A percentile compares a stretch with the other conserved stretches of the same genome.
Conservation (phyloP, 2,113 vertebrate species). For the Nothobranchius furzeri region DNA sequence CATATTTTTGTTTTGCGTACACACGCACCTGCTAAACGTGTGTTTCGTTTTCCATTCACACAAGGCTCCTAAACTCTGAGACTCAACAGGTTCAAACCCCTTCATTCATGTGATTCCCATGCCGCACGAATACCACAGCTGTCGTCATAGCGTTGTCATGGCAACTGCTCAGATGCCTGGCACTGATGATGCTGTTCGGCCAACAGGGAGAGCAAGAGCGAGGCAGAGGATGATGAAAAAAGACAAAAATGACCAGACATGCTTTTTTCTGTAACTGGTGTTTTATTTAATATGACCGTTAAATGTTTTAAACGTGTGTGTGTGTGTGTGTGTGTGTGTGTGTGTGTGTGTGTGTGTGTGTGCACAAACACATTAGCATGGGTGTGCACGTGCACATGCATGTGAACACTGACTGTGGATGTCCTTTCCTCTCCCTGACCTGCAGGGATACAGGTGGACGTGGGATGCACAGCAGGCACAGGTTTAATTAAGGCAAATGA, state of each 20-base stretch:
- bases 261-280: not conserved
- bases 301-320: constrained; percentile 25
- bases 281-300: not conserved
- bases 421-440: constrained; percentile 24
- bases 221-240: constrained; percentile 22
- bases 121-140: constrained; percentile 57
- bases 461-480: constrained; percentile 66
- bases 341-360: no score
- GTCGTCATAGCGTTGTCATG: constrained; percentile 68
- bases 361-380: constrained; percentile 22
- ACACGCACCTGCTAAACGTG: no score
- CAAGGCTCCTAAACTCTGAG: constrained; percentile 19
- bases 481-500: constrained; percentile 71
- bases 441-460: constrained; percentile 46
- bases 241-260: constrained; percentile 7
- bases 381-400: constrained; percentile 32
- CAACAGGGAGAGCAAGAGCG: constrained; percentile 38
- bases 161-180: constrained; percentile 57
- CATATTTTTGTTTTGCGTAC: no score
- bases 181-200: constrained; percentile 53
- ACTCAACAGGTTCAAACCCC: constrained; percentile 42
- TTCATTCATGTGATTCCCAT: constrained; percentile 52
- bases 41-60: not conserved
- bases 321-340: no score
- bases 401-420: constrained; percentile 7